Percentiles rank a stretch among this genome's conserved stretches.
Conservation (phyloP, 2,797 vertebrate genomes). For the Mormyrus proboscirostris region DNA sequence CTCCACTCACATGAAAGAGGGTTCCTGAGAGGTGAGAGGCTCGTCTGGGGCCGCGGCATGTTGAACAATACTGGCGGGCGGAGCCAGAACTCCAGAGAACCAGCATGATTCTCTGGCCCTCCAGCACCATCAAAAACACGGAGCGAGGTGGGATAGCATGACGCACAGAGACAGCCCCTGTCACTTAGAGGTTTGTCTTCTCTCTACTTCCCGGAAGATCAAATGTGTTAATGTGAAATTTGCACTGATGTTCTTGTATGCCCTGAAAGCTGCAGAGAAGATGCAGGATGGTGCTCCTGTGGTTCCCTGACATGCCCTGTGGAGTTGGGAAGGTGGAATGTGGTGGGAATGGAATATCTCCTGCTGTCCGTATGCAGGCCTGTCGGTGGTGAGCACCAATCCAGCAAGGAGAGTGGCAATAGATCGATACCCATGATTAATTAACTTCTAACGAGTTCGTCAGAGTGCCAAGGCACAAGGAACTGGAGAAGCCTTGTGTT, state of each 20-base stretch:
- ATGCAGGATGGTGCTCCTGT: not conserved
- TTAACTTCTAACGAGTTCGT: constrained; percentile 75
- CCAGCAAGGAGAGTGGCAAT: constrained; percentile 55
- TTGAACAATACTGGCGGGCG: not conserved
- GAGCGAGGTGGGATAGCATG: too few relatives aligned
- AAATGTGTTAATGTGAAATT: not conserved
- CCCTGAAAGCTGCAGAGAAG: not conserved
- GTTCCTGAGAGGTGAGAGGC: constrained; percentile 9
- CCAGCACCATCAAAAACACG: not conserved
- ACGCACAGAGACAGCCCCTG: not conserved
- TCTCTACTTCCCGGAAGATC: not conserved
- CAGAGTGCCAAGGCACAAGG: constrained; percentile 53
- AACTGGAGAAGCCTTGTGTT: constrained; percentile 50
- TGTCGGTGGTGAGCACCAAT: constrained; percentile 37
- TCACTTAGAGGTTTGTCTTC: not conserved
- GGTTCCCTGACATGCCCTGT: not conserved
- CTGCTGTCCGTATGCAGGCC: constrained; percentile 38
- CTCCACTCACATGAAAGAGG: not conserved
- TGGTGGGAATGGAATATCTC: constrained; percentile 34
- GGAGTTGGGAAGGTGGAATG: constrained; percentile 11
- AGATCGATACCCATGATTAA: constrained; percentile 69
- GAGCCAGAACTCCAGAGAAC: not conserved
- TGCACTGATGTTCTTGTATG: not conserved
- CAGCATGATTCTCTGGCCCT: not conserved
- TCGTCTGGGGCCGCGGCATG: not conserved